These are phyloP conservation scores for Okapia johnstoni DNA, from an alignment of 2,113 vertebrate genomes.

Conservation along the genomic window DNA sequence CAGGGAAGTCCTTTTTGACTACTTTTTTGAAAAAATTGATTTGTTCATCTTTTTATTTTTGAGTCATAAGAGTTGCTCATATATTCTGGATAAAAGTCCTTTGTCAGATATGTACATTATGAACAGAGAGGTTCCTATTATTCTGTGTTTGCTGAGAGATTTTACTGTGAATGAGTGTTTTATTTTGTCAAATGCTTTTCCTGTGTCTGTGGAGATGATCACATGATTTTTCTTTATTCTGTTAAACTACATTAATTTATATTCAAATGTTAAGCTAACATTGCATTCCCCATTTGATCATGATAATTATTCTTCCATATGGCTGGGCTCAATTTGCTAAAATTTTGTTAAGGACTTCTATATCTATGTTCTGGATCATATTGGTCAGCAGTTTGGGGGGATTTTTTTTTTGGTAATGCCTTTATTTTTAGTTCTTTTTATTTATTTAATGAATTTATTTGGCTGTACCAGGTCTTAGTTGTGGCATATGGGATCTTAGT, in stretches of 20 bases:
- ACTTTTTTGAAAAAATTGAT: not conserved
- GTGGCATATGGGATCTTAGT: not conserved
- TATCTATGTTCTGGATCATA: not conserved
- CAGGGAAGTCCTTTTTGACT: not conserved
- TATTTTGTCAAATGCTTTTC: slow-evolving; percentile 12
- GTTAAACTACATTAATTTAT: not conserved
- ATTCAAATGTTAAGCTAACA: not conserved
- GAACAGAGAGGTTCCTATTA: not conserved
- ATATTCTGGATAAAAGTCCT: not conserved
- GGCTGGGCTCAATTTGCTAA: not conserved
- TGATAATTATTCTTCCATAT: not conserved
- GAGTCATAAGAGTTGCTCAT: not conserved
- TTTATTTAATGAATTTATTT: not conserved
- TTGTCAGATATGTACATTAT: not conserved
- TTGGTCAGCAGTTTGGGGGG: not conserved
- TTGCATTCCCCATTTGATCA: not conserved
- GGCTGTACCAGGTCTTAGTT: not conserved
- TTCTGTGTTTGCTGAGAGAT: not conserved
- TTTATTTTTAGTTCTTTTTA: not conserved
- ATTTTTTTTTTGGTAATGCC: not conserved
- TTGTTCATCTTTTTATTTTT: not conserved
- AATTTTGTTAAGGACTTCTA: not conserved
- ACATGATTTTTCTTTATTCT: slow-evolving; percentile 1
- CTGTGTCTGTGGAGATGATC: not conserved
- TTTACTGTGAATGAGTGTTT: not conserved